Evolutionary conservation across 1,140 invertebrate genomes (phyloP), one percentile per base, ranked within the genome.

Genomic region (Asbolus verrucosus): DNA sequence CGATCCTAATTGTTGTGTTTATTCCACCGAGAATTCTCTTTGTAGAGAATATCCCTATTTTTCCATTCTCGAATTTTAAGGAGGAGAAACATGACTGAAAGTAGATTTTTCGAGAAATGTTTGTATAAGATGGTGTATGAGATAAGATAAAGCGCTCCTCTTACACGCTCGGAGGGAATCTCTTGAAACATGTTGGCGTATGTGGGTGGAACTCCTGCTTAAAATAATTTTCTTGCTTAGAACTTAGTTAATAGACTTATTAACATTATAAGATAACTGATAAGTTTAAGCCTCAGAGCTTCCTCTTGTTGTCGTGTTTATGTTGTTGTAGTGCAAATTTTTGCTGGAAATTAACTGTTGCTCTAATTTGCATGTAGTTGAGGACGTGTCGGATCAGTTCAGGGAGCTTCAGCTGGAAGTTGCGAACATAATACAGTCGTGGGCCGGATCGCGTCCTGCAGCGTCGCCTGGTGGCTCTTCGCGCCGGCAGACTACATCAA

Each of bases 161-260:
- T n/a, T n/a, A n/a, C n/a, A n/a, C n/a, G n/a, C n/a, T n/a, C n/a
- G n/a, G n/a, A n/a, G n/a, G n/a, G n/a, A n/a, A n/a, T n/a, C n/a
- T n/a, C n/a, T n/a, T n/a, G n/a, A n/a, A n/a, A n/a, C n/a, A n/a
- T n/a, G n/a, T n/a, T n/a, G n/a, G n/a, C n/a, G n/a, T n/a, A n/a
- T n/a, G n/a, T n/a, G n/a, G 33, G 33, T 3, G 33, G 6, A 36
- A 6, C 2, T 36, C 11, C 6, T n/a, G 6, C 2, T 11, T 36
- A 11, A 36, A 36, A 36, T 36, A 36, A 36, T 36, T 36, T 36
- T 2, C 11, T 8, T 30, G 33, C 33, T 36, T 11, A 18, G 15
- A 50, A 21, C 46, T 30, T n/a, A 54, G 46, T 54, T 54, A 30
- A 54, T n/a, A n/a, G 11, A 11, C 21, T 54, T 54, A 54, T 54